These are phyloP conservation scores for Conopomorpha cramerella DNA, from an alignment of 1,140 invertebrate genomes.

Conservation along the genomic window DNA sequence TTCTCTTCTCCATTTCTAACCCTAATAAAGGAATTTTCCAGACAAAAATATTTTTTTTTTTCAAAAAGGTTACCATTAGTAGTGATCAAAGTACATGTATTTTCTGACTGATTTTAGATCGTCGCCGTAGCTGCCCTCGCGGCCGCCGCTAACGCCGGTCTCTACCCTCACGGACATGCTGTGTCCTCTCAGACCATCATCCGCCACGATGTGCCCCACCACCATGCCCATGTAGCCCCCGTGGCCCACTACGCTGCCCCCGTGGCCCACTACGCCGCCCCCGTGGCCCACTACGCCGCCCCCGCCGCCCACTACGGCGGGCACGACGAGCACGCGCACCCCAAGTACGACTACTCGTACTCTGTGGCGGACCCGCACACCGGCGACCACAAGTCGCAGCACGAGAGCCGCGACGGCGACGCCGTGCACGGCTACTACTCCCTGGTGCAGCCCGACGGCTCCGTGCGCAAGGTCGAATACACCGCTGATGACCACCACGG, in stretches of 20 bases:
- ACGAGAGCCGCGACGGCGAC: conserved; percentile 32
- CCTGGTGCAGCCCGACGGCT: conserved; percentile 47
- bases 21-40: no score
- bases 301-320: conserved; percentile 9
- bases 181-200: conserved; percentile 47
- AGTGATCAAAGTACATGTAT: no score
- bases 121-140: conserved; percentile 21
- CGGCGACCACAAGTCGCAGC: conserved; percentile 32
- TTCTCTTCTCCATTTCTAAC: no score
- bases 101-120: conserved; percentile 10
- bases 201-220: conserved; percentile 25
- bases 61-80: no score
- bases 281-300: conserved; percentile 9
- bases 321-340: conserved; percentile 18
- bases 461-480: conserved; percentile 48
- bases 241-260: conserved; percentile 7
- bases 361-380: conserved; percentile 54
- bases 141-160: conserved; percentile 23
- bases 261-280: conserved; percentile 18
- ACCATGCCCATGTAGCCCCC: neutral
- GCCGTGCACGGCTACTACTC: conserved; percentile 39
- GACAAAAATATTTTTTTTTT: no score
- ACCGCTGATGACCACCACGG: conserved; percentile 33
- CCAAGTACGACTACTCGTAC: conserved; percentile 57
- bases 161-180: conserved; percentile 21